A percentile compares a stretch with the other conserved stretches of the same genome.
Evolutionary conservation across 2,113 vertebrate genomes (phyloP).

Genomic region (Accipiter cooperii): DNA sequence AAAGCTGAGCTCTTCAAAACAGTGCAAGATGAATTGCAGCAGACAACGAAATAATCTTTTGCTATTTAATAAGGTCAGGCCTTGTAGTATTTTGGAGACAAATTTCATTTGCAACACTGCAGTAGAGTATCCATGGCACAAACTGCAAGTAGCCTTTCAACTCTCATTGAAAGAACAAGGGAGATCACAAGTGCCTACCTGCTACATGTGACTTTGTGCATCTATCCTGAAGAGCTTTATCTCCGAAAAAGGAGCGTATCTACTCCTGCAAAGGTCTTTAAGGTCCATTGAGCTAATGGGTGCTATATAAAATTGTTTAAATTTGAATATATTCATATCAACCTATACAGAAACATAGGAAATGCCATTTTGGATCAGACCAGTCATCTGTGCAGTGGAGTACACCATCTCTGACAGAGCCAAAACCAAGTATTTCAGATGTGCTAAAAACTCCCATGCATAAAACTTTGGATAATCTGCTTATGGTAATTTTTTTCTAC

Average conservation of each 20-base stretch:
- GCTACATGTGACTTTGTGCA: not conserved
- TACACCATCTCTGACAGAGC: not conserved
- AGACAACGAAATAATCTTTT: not conserved
- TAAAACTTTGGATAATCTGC: not conserved
- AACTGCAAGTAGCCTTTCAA: not conserved
- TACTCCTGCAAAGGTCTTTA: not conserved
- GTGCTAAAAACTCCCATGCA: not conserved
- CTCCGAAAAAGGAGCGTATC: not conserved
- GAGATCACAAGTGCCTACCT: not conserved
- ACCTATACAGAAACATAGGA: not conserved
- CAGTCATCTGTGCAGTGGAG: not conserved
- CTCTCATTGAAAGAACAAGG: not conserved
- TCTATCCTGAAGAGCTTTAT: not conserved
- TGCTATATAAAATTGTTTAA: not conserved
- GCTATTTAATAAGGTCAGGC: not conserved
- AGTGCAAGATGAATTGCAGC: not conserved
- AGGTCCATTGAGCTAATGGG: not conserved
- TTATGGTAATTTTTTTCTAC: not conserved
- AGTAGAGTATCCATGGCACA: not conserved
- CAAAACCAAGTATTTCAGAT: not conserved
- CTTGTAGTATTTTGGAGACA: not conserved
- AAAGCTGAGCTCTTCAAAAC: slow-evolving; percentile 1
- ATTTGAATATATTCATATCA: not conserved
- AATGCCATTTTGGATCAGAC: not conserved
- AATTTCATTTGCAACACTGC: not conserved